Base-by-base conservation (phyloP, 2,888 invertebrate genomes). In the Tricholauxania praeusta region DNA sequence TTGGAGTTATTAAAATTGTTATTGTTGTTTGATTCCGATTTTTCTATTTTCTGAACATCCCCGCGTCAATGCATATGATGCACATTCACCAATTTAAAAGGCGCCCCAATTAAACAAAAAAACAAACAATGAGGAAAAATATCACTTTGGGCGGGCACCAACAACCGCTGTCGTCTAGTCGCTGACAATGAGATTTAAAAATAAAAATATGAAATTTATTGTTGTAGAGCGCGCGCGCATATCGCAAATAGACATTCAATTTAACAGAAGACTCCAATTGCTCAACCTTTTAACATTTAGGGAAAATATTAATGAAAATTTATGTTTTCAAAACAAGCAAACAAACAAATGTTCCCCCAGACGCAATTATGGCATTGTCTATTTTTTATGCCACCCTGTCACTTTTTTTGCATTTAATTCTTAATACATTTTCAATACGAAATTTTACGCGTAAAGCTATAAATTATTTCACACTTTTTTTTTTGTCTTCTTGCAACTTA, bases 371-470 rank as follows among this genome's bases (percentile, higher is more conserved):
- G 8, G 39, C 12, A 19, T 59, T n/a, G 57, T 17, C 22, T 59
- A 14, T 8, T n/a, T 19, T 64, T 17, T 32, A 10, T 28, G 2
- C 10, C 48, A 48, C 8, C 49, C 17, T 59, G 12, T n/a, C 51
- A 1, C 14, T 32, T 60, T 4, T 12, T 47, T 3, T 12, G 57
- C 3, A 39, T 63, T 39, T 15, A 39, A 39, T 59, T 68, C 28
- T 15, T 68, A 59, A 68, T 68, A 51, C 69, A 69, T 69, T 69
- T 69, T 51, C 69, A 60, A 69, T 69, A 52, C 19, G 15, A 19
- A 60, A 60, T 60, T 22, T 17, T 62, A 15, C 60, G 60, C 49
- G 22, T 22, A 49, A n/a, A 51, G 49, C 51, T 15, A 62, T 69
- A 69, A 69, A 62, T 69, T 52, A 62, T 51, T 39, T 62, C 32